Evolutionary conservation across 2,797 vertebrate genomes (phyloP), one percentile per base, ranked within the genome.

Genomic region (Gallinago stenura): DNA sequence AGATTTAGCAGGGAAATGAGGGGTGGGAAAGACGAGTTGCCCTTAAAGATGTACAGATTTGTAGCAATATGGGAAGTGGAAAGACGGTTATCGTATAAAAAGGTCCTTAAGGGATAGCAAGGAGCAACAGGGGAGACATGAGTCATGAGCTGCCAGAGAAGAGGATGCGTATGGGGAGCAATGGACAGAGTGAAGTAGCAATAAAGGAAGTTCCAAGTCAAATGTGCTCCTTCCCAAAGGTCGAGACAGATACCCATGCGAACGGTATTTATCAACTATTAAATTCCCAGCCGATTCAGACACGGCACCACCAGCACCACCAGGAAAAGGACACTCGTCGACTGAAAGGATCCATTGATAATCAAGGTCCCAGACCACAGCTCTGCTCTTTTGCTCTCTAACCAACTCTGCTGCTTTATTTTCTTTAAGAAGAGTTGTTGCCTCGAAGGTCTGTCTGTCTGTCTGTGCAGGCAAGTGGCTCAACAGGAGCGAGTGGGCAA

Each of bases 101-200:
- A 94, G 73, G 78, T 61, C 90, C 93, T 94, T 46, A 77, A 87
- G 95, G 95, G 84, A 87, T 1, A 60, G 24, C 4, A 11, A 92
- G 71, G 89, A 95, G 84, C 87, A 73, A 24, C 68, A n/a, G 50
- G 92, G 92, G 92, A 78, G 95, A 78, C 78, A 73, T 95, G 89
- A 96, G 82, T 96, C 95, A 97, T 75, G 89, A 96, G 92, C 95
- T 97, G 95, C 87, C 95, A 91, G 91, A 54, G 91, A 85, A 91
- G 75, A 26, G 50, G 84, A 95, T 35, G 90, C 2, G 0, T 39
- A 93, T 58, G 83, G 88, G 93, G 92, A 96, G 83, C 93, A 73
- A 89, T 25, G 89, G 90, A 60, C 92, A 87, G 77, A 96, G 81
- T 46, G 45, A 95, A 93, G 89, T 43, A 89, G 88, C 83, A 90